These are phyloP conservation scores for Anseranas semipalmata DNA, from an alignment of 2,113 vertebrate genomes.

Conservation along the genomic window DNA sequence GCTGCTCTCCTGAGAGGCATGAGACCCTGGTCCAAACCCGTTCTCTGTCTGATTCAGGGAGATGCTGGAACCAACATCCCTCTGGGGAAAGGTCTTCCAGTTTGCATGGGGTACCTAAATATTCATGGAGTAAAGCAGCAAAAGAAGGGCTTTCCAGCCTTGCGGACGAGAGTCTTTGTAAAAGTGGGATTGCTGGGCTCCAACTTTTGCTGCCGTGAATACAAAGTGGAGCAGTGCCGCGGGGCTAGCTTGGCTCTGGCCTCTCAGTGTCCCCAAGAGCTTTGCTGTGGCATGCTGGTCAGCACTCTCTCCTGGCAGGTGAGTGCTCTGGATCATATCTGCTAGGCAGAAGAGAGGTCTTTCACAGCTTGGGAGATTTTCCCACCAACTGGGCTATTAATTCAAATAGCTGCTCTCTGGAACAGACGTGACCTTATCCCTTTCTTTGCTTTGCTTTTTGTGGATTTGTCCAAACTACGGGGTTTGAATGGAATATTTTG, in stretches of 20 bases:
- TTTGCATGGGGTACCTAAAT: constrained; percentile 39
- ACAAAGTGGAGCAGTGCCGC: neutral
- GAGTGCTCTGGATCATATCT: rapidly evolving
- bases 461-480: neutral
- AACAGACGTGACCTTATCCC: neutral
- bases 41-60: neutral
- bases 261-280: neutral
- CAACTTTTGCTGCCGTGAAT: rapidly evolving
- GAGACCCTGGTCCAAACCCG: neutral
- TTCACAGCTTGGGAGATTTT: constrained; percentile 2
- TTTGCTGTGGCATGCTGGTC: neutral
- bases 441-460: neutral
- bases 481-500: neutral
- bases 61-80: neutral
- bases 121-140: constrained; percentile 7
- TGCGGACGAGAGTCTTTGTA: rapidly evolving
- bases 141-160: neutral
- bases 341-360: neutral
- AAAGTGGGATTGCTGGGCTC: neutral
- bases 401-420: neutral
- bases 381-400: neutral
- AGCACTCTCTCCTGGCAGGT: neutral
- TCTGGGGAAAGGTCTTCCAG: neutral
- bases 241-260: neutral
- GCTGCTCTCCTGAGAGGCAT: constrained; percentile 15